Conservation (phyloP, 2,797 vertebrate species). For the Phrynocephalus forsythii region DNA sequence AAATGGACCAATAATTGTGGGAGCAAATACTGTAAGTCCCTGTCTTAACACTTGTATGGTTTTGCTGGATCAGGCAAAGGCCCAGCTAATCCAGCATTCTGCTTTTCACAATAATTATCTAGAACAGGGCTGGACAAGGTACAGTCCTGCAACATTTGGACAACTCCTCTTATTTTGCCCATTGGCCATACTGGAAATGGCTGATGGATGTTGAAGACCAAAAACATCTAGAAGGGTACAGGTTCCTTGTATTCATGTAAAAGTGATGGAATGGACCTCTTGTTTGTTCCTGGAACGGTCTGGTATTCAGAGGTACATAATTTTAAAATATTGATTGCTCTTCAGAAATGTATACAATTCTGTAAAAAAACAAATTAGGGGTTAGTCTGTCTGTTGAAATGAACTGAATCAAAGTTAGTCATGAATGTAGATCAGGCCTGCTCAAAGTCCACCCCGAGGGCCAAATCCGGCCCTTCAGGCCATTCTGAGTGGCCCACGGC, state of each 20-base stretch:
- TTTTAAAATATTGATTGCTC: background rate
- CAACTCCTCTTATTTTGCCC: background rate
- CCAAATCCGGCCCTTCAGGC: too few species aligned
- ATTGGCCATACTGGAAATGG: background rate
- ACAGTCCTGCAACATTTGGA: background rate
- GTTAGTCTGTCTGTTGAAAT: background rate
- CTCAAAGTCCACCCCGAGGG: too few species aligned
- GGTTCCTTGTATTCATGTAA: background rate
- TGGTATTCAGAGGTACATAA: background rate
- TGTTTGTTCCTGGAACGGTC: background rate
- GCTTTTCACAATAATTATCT: background rate
- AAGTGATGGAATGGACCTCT: background rate
- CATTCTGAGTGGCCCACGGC: too few species aligned
- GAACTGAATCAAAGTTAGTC: background rate
- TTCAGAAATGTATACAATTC: background rate
- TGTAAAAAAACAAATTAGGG: background rate
- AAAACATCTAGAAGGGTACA: background rate
- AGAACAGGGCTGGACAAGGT: background rate
- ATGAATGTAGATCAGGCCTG: too few species aligned
- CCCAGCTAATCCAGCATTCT: background rate
- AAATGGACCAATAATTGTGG: constrained; percentile 2
- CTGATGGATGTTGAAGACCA: background rate
- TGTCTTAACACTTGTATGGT: background rate
- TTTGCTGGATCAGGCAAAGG: background rate
- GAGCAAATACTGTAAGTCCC: background rate